phyloP scores from a whole-genome alignment of 92 coral and sea anemone species.

The Galaxea fascicularis region DNA sequence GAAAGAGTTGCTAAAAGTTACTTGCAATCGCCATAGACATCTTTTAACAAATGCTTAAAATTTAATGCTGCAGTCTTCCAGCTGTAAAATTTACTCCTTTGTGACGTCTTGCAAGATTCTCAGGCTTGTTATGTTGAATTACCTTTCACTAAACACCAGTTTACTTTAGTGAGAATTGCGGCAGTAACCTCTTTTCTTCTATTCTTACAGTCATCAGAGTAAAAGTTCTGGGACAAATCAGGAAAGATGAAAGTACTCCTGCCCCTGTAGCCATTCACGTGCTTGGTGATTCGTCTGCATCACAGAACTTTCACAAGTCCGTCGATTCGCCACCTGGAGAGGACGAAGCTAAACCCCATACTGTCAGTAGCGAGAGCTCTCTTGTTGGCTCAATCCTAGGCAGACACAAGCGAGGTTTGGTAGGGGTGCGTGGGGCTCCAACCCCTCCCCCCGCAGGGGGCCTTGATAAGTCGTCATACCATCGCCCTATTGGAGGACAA shows the following conservation, averaged over 20 bases:
- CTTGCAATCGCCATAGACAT: no score
- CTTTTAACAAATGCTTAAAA: no score
- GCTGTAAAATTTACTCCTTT: no score
- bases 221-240: conserved; percentile 23
- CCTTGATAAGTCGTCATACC: not conserved
- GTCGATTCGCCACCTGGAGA: conserved; percentile 27
- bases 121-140: no score
- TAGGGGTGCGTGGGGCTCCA: conserved; percentile 24
- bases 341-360: not conserved
- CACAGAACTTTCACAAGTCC: not conserved
- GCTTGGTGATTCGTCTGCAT: not conserved
- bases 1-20: no score
- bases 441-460: conserved; percentile 10
- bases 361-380: not conserved
- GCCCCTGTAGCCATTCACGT: not conserved
- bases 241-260: not conserved
- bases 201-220: conserved; percentile 29
- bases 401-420: conserved; percentile 31
- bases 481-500: not conserved
- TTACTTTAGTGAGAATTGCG: no score
- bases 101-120: no score
- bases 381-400: not conserved
- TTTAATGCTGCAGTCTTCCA: no score
- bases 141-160: no score
- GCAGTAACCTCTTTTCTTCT: not conserved